Conservation (phyloP, 2,888 invertebrate species). For the Galerucella calmariensis region DNA sequence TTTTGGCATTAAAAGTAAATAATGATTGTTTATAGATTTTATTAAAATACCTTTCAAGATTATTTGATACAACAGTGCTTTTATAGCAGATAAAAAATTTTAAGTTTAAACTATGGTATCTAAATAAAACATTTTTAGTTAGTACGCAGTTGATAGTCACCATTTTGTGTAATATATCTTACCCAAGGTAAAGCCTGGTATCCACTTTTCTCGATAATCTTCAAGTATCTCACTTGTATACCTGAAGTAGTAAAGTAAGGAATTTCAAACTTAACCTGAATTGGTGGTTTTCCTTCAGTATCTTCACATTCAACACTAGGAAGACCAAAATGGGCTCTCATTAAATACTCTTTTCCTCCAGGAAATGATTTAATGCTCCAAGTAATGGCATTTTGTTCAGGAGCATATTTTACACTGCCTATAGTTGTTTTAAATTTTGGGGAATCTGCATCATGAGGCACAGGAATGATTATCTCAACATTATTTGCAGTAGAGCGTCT, state of each 20-base stretch:
- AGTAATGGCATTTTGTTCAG: constrained; percentile 95
- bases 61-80: constrained; percentile 24
- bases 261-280: constrained; percentile 98
- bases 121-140: constrained; percentile 69
- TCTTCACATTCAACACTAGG: constrained; percentile 97
- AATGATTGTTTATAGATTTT: constrained; percentile 18
- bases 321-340: constrained; percentile 97
- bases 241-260: constrained; percentile 99
- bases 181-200: constrained; percentile 99
- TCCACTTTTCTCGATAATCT: constrained; percentile 99
- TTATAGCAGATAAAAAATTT: constrained; percentile 11
- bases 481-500: constrained; percentile 97
- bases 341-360: constrained; percentile 97
- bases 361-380: constrained; percentile 99
- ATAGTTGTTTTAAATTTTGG: constrained; percentile 98
- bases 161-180: constrained; percentile 98
- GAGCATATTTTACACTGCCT: constrained; percentile 96
- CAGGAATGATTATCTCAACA: constrained; percentile 96
- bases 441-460: constrained; percentile 96
- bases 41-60: constrained; percentile 29
- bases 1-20: not conserved
- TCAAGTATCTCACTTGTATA: constrained; percentile 95
- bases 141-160: constrained; percentile 96
- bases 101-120: constrained; percentile 17
- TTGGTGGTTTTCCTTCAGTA: constrained; percentile 95